A percentile compares a stretch with the other conserved stretches of the same genome.
phyloP scores from a whole-genome alignment of 2,797 vertebrate species.

The Mormyrus hasselquistii region DNA sequence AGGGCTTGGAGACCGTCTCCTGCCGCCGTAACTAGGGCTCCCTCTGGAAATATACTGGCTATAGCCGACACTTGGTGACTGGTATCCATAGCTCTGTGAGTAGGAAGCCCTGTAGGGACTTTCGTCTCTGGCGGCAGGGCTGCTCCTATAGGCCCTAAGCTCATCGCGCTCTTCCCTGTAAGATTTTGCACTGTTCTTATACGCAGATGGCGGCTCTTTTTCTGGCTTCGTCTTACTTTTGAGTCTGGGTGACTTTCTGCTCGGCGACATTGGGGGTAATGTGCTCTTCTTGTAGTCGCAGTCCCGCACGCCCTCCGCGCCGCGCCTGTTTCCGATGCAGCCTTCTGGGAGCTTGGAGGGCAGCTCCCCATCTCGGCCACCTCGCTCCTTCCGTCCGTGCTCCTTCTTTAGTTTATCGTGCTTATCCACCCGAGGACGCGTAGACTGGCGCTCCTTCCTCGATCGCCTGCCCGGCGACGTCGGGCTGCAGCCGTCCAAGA shows the following conservation, averaged over 20 bases:
- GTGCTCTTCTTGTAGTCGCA: conserved; percentile 61
- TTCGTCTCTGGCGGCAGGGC: conserved; percentile 61
- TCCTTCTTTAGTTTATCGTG: conserved; percentile 51
- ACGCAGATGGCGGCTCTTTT: conserved; percentile 75
- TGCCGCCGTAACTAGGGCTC: conserved; percentile 60
- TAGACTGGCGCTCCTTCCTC: conserved; percentile 64
- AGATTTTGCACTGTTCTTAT: conserved; percentile 84
- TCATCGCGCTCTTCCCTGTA: conserved; percentile 66
- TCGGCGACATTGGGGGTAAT: conserved; percentile 45
- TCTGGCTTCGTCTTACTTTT: conserved; percentile 56
- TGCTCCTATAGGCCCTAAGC: conserved; percentile 70
- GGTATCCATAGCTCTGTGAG: conserved; percentile 55
- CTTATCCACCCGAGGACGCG: conserved; percentile 43
- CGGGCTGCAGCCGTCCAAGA: conserved; percentile 51
- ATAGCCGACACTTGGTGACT: conserved; percentile 58
- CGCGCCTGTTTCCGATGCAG: conserved; percentile 38
- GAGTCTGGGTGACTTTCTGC: conserved; percentile 60
- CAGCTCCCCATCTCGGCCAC: conserved; percentile 24
- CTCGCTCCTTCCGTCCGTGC: conserved; percentile 53
- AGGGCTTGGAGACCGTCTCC: conserved; percentile 71
- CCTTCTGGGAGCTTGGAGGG: neutral
- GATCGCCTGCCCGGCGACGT: conserved; percentile 46
- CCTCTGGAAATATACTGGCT: conserved; percentile 56
- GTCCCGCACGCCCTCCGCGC: conserved; percentile 64
- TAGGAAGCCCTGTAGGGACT: conserved; percentile 66